Evolutionary conservation across 2,797 vertebrate species (phyloP), one percentile per base, ranked within the genome.

Genomic region (Cuculus canorus): DNA sequence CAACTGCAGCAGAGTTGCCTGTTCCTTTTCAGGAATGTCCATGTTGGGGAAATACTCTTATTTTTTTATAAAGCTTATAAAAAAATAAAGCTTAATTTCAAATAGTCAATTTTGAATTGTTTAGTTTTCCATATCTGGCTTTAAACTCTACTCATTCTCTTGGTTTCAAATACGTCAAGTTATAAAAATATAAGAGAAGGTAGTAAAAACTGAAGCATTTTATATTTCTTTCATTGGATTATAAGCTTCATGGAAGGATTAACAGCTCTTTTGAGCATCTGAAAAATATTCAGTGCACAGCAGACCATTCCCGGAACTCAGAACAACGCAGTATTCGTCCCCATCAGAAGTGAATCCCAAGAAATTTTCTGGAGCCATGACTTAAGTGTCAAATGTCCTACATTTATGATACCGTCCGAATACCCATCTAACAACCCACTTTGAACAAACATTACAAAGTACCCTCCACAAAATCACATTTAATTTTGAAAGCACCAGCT

Each of bases 1-100:
- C 30, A 59, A 0, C 0, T 16, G 33, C 3, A 19, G 17, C 0
- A 35, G 27, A 82, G 72, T 4, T 47, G 25, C 16, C 15, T 12
- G 3, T 21, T 57, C 16, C 48, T 52, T 61, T 79, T 33, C 28
- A 73, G 50, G 12, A 41, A 47, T 22, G 8, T 19, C 7, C 83
- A 5, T 0, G 1, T 37, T 61, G 68, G 24, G 22, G 43, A 39
- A 89, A 80, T 7, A 54, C 10, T 53, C 53, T n/a, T n/a, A n/a
- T n/a, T n/a, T n/a, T n/a, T n/a, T n/a, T n/a, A n/a, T n/a, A n/a
- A n/a, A n/a, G n/a, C n/a, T n/a, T n/a, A 45, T 53, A 57, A 66
- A 39, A 37, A 3, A 1, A 53, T 14, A 30, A 30, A 63, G 23
- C 47, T 56, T 61, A 8, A 63, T 66, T 83, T 85, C 41, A 52